These are phyloP conservation scores for Cydia strobilella DNA, from an alignment of 1,140 invertebrate genomes.

Conservation along the genomic window DNA sequence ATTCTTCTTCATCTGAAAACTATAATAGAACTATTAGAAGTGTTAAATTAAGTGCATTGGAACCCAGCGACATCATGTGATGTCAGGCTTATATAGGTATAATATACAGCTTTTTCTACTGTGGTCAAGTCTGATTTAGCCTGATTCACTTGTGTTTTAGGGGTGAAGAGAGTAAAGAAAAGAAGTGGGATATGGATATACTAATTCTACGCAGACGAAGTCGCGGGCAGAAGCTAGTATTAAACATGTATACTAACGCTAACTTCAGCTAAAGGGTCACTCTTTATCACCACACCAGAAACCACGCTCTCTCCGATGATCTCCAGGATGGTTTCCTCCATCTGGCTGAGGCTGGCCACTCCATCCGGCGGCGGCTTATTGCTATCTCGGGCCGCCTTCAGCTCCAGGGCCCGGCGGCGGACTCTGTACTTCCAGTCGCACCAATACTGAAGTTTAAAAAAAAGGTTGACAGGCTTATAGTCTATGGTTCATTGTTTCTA, in stretches of 20 bases:
- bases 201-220: too few relatives aligned
- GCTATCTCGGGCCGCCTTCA: conserved; percentile 46
- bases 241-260: conserved; percentile 27
- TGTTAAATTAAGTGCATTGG: too few relatives aligned
- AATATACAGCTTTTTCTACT: too few relatives aligned
- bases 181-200: too few relatives aligned
- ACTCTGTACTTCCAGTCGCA: conserved; percentile 56
- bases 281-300: conserved; percentile 47
- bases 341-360: conserved; percentile 35
- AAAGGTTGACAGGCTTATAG: background rate
- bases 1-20: conserved; percentile 43
- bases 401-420: conserved; percentile 46
- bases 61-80: too few relatives aligned
- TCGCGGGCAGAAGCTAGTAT: too few relatives aligned
- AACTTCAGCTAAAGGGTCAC: conserved; percentile 49
- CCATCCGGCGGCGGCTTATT: conserved; percentile 47
- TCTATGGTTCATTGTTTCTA: too few relatives aligned
- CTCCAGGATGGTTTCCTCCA: conserved; percentile 49
- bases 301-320: conserved; percentile 47
- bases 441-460: conserved; percentile 49
- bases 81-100: too few relatives aligned
- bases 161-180: too few relatives aligned
- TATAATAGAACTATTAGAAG: conserved; percentile 14
- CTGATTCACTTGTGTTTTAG: too few relatives aligned
- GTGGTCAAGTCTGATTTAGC: too few relatives aligned